A percentile compares a stretch with the other conserved stretches of the same genome.
Evolutionary conservation across 2,888 invertebrate species (phyloP).

Genomic region (Drosophila histrio): DNA sequence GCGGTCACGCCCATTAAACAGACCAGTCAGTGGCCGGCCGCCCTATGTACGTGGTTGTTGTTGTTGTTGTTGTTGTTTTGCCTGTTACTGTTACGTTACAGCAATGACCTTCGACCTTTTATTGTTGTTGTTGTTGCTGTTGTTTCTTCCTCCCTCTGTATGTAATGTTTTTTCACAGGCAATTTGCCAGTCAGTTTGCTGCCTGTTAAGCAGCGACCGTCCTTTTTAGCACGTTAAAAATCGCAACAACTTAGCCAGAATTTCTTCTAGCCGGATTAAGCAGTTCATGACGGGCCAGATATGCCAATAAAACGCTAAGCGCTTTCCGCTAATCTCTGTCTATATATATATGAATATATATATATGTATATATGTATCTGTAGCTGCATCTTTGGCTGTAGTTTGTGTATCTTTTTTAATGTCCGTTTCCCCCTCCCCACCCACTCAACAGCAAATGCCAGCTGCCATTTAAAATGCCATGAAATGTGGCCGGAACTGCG

Average conservation of each 20-base stretch:
- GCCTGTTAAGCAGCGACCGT: conserved; percentile 33
- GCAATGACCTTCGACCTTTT: conserved; percentile 74
- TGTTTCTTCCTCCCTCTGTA: conserved; percentile 17
- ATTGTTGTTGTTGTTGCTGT: conserved; percentile 23
- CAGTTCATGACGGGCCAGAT: conserved; percentile 48
- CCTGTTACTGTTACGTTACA: conserved; percentile 37
- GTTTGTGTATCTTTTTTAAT: neutral
- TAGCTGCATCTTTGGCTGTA: conserved; percentile 4
- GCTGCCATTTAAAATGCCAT: conserved; percentile 33
- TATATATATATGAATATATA: neutral
- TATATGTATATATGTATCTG: neutral
- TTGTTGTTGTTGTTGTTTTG: conserved; percentile 32
- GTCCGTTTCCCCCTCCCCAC: neutral
- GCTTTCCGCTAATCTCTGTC: conserved; percentile 60
- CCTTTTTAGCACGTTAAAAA: conserved; percentile 66
- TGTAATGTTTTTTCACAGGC: conserved; percentile 61
- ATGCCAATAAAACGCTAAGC: conserved; percentile 75
- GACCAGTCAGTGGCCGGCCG: neutral
- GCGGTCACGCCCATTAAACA: conserved; percentile 64
- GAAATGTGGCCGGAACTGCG: conserved; percentile 38
- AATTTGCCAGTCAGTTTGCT: conserved; percentile 39
- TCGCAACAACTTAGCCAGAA: conserved; percentile 64
- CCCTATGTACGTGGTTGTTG: conserved; percentile 11
- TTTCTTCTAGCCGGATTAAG: conserved; percentile 63
- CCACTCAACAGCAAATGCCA: conserved; percentile 14